Conservation (phyloP, 2,113 vertebrate genomes). For the Neodon shergylaensis region DNA sequence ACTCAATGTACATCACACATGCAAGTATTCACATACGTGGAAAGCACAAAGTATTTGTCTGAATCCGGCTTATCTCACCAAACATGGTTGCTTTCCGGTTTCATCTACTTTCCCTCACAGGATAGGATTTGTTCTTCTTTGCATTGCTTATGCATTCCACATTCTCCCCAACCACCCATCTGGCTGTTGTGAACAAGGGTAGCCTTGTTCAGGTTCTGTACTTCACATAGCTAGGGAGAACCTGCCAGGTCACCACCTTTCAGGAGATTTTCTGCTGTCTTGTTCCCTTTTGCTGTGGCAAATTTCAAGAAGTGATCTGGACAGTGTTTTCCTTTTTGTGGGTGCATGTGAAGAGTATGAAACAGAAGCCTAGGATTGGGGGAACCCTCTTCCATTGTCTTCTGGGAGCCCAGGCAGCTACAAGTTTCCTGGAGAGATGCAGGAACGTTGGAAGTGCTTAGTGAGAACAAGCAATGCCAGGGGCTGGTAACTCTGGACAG, state of each 20-base stretch:
- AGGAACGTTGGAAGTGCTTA: not conserved
- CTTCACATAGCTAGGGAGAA: not conserved
- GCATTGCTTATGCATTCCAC: rapidly evolving
- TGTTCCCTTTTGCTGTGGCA: not conserved
- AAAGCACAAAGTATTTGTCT: not conserved
- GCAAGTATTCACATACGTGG: not conserved
- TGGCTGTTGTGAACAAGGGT: no score
- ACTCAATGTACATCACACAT: no score
- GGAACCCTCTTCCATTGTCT: not conserved
- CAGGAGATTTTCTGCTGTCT: rapidly evolving
- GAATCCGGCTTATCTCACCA: not conserved
- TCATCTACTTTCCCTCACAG: not conserved
- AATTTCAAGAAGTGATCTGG: not conserved
- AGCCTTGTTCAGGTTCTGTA: not conserved
- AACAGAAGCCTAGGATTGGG: no score
- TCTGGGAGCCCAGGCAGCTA: not conserved
- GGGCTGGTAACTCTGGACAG: not conserved
- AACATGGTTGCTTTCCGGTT: not conserved
- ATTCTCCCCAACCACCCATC: not conserved
- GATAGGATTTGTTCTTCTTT: not conserved
- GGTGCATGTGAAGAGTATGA: rapidly evolving
- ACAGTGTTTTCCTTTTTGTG: not conserved
- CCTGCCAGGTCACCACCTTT: rapidly evolving
- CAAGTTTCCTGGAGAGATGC: rapidly evolving
- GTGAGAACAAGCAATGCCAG: not conserved